Percentiles rank a stretch among this genome's conserved stretches.
These are phyloP conservation scores for Phylloscopus whistleri DNA, from an alignment of 2,113 vertebrate genomes.

Conservation along the genomic window DNA sequence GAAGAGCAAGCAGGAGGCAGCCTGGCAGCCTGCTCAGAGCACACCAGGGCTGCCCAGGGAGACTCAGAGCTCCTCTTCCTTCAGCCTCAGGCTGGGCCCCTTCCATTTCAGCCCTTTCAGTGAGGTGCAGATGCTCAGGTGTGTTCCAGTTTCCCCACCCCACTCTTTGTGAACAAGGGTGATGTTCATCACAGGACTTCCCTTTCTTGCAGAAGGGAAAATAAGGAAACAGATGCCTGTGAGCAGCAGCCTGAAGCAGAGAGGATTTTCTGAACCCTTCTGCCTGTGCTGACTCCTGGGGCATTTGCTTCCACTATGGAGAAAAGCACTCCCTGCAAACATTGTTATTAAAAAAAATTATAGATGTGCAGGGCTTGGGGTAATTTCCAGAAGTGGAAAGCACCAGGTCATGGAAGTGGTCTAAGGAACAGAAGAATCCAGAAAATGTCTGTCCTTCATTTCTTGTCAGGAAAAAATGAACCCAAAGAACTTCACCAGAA, in stretches of 20 bases:
- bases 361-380: neutral
- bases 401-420: neutral
- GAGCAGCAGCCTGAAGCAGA: neutral
- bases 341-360: neutral
- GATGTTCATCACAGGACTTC: neutral
- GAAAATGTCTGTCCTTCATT: neutral
- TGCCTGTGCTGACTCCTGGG: neutral
- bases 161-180: neutral
- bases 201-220: neutral
- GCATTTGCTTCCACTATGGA: neutral
- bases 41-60: neutral
- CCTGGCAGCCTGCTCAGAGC: neutral
- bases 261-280: neutral
- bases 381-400: neutral
- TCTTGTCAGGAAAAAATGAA: neutral
- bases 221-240: neutral
- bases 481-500: neutral
- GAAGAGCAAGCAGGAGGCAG: neutral
- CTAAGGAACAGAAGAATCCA: neutral
- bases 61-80: too few species aligned
- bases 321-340: neutral
- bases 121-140: neutral
- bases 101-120: neutral
- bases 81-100: neutral
- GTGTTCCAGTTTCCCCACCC: neutral